Base-by-base conservation (phyloP, 2,888 invertebrate genomes). In the Griposia aprilina region DNA sequence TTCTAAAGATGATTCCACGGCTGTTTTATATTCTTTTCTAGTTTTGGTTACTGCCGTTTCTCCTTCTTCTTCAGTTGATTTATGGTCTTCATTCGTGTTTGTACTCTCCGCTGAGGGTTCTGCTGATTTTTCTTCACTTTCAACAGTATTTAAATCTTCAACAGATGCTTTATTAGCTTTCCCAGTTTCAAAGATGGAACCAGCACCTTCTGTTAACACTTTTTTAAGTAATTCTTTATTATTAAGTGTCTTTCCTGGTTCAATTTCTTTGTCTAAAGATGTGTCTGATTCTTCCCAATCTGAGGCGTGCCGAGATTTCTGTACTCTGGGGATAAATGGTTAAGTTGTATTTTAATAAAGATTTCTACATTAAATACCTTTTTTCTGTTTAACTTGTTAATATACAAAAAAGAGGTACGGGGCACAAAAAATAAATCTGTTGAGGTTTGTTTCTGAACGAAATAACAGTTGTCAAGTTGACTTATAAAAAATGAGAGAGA, bases 151-250 rank as follows among this genome's bases (percentile, higher is more conserved):
- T 13, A 20, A 4, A n/a, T 13, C 7, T 69, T 55, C 57, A n/a
- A 20, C 41, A 4, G 69, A 13, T 13, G 20, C 8, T 41, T n/a
- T 69, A 13, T 41, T 69, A 20, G 8, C 4, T 6, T 69, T n/a
- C 3, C 1, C 4, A 13, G 20, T 20, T 20, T 13, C n/a, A 41
- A 69, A 69, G 20, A 69, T 2, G 41, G 69, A 55, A 57, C 69
- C 57, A 41, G 20, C 57, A 13, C n/a, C 69, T 20, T 20, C 7
- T 20, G 11, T n/a, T 41, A 69, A 41, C 0, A 69, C 36, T 69
- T 69, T 41, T 69, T 69, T 8, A 41, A 57, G n/a, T 69, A 69
- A 20, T n/a, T 55, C n/a, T n/a, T 13, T 69, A 13, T 69, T 69
- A 20, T 1, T 20, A 0, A 41, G 57, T 13, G 57, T 20, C 20